Evolutionary conservation across 2,888 invertebrate species (phyloP), one percentile per base, ranked within the genome.

Genomic region (Marasmarcha lunaedactyla): DNA sequence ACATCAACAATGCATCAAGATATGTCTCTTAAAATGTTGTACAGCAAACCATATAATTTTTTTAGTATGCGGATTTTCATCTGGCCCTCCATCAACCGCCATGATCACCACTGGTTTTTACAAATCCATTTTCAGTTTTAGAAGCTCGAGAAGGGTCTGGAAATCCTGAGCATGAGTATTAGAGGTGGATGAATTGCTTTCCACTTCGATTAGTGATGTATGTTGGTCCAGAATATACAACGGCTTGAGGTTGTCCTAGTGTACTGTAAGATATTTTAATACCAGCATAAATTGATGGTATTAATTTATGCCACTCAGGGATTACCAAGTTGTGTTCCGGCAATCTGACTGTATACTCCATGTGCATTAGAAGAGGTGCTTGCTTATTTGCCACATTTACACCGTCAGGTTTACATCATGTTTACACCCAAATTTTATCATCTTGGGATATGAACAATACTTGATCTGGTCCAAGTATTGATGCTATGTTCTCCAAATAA

Each of bases 201-300:
- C 51, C 53, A 42, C 50, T 51, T 41, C 49, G 14, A 40, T 49
- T 52, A 25, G 66, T 57, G 33, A 74, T 52, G 49, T 64, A 68
- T 38, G 71, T 76, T 38, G 74, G 71, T 10, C 71, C 74, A 40
- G 52, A 57, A 42, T 65, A 66, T 20, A 52, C 39, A 15, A 71
- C 64, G 36, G 62, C 60, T 51, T 61, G 37, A 25, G 44, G 33
- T 39, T 42, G 40, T 30, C 48, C 47, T 34, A 44, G 25, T 12
- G 33, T 37, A 42, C 35, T 44, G 14, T 20, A 20, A 38, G 15
- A 44, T 41, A 42, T 53, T 49, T 35, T 50, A 44, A 36, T 59
- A 57, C 43, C 55, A 50, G 72, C 69, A 44, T 51, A 50, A 35
- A 49, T 49, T 38, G 41, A 43, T 33, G 50, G 49, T 14, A 50